Evolutionary conservation across 92 coral and sea anemone genomes (phyloP), one percentile per base, ranked within the genome.

Genomic region (Palythoa grandiflora): DNA sequence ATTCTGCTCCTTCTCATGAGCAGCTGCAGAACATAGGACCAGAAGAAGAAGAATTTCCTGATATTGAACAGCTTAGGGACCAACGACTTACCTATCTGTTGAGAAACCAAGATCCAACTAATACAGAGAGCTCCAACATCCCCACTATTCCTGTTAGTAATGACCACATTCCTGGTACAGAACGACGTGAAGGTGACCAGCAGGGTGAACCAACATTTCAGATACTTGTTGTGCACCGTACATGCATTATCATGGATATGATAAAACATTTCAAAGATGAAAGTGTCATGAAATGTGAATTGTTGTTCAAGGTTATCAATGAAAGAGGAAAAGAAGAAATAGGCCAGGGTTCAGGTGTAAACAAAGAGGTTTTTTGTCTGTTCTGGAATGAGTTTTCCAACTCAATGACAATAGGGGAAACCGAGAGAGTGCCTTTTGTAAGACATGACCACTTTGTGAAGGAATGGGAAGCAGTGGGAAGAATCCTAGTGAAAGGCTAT

Each of bases 381-480:
- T 87, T 87, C 83, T 87, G 90, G 79, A 61, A 63, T 19, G 72
- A 87, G 61, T 87, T 87, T 77, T 40, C 90, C 14, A 87, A 68
- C 21, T 63, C 90, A 17, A 78, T 87, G 90, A 70, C 90, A 2
- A 68, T 87, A 7, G 90, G 90, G 47, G 90, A 87, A 77, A 87
- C 71, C 20, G 86, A 87, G 65, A 77, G 68, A 21, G 89, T 78
- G 38, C 90, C 90, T 3, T 87, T 87, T 51, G 86, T 87, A 9
- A 66, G 90, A 28, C 90, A 87, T 50, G 90, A 87, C 52, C 90
- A 87, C 37, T 87, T 87, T 68, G 68, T 65, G 12, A 83, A 87
- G 78, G 92, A 92, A 65, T 90, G 94, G 94, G 91, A 68, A 75
- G 94, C 93, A 51, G 72, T 94, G n/a, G 93, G 89, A 11, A 79